These are phyloP conservation scores for Rhegmatorhina hoffmannsi DNA, from an alignment of 2,113 vertebrate species.

Conservation along the genomic window DNA sequence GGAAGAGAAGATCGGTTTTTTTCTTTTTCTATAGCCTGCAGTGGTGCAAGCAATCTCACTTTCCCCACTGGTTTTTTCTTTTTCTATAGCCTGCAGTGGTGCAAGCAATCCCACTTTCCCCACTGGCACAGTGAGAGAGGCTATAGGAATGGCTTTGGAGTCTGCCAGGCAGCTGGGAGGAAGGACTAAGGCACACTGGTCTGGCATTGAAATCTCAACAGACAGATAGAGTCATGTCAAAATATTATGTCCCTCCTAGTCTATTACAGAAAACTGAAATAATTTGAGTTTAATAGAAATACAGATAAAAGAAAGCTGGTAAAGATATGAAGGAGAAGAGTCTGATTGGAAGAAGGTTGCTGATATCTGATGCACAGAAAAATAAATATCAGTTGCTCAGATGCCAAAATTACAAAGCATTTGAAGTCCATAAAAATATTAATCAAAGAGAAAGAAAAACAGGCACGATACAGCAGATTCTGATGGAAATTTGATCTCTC, in stretches of 20 bases:
- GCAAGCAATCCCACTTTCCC: not conserved
- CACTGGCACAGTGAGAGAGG: accelerated
- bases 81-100: not conserved
- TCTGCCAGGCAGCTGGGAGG: not conserved
- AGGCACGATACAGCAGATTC: not conserved
- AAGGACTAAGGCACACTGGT: not conserved
- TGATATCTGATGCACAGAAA: not conserved
- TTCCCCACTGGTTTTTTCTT: not conserved
- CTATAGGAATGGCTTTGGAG: not conserved
- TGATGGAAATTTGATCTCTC: not conserved
- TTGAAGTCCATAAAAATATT: not conserved
- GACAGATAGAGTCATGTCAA: not conserved
- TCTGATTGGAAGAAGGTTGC: not conserved
- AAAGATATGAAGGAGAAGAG: not conserved
- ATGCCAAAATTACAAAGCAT: not conserved
- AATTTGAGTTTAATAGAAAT: not conserved
- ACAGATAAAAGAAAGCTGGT: not conserved
- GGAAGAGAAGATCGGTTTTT: not conserved
- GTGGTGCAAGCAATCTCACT: not conserved
- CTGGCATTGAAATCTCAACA: not conserved
- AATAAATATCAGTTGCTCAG: not conserved
- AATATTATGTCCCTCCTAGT: not conserved
- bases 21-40: not conserved
- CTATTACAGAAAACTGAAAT: not conserved
- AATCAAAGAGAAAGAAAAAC: not conserved